phyloP scores from a whole-genome alignment of 2,888 invertebrate genomes.

The Globia sparganii region DNA sequence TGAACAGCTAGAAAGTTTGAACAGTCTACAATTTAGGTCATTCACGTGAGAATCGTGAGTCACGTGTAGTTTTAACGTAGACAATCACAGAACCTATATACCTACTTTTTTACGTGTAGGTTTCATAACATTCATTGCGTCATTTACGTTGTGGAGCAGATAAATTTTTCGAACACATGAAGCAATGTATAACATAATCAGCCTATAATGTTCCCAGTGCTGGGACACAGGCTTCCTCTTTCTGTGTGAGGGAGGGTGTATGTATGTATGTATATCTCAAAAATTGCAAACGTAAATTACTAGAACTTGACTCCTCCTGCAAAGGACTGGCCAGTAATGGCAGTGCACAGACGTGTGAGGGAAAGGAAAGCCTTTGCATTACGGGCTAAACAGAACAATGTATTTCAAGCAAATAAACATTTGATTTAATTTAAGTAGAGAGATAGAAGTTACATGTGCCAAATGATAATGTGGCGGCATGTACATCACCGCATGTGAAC shows the following conservation, averaged over 20 bases:
- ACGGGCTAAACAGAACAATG: background rate
- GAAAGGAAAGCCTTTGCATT: background rate
- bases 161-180: background rate
- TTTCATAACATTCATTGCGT: background rate
- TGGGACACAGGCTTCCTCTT: no score
- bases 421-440: background rate
- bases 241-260: no score
- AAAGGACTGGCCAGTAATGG: background rate
- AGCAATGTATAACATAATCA: no score
- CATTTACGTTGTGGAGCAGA: background rate
- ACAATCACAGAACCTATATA: background rate
- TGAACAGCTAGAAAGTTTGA: slow-evolving; percentile 17
- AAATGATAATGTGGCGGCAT: background rate
- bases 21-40: background rate
- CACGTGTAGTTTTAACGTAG: background rate
- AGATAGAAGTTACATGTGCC: background rate
- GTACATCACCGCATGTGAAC: no score
- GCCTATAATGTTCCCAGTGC: no score
- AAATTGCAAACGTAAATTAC: background rate
- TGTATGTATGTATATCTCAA: no score
- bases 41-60: background rate
- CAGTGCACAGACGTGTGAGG: background rate
- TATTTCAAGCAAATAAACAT: no score
- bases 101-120: background rate
- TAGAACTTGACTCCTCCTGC: background rate